These are phyloP conservation scores for Tetraneura akinire DNA, from an alignment of 1,140 invertebrate species.

Conservation along the genomic window DNA sequence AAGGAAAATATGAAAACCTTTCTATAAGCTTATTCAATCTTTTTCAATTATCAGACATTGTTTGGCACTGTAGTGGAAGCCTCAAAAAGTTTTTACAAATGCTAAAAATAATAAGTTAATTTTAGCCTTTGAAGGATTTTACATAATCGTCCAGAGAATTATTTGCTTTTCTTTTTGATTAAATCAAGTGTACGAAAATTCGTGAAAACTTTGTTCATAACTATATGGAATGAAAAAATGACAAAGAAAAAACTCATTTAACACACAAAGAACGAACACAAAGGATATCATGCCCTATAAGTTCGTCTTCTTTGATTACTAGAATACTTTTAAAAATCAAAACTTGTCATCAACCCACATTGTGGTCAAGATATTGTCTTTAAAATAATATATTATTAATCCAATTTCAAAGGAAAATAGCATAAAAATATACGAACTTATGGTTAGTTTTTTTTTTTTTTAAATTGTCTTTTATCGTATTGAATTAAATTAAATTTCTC, in stretches of 20 bases:
- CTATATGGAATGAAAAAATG: not conserved
- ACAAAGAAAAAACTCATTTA: constrained; percentile 36
- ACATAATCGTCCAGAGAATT: constrained; percentile 26
- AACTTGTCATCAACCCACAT: not conserved
- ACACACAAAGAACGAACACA: constrained; percentile 2
- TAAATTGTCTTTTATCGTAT: not conserved
- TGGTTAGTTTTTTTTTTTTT: not conserved
- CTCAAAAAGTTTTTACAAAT: constrained; percentile 29
- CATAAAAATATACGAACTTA: not conserved
- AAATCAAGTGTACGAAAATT: constrained; percentile 35
- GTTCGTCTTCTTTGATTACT: constrained; percentile 42
- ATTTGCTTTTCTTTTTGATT: constrained; percentile 42
- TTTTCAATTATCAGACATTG: constrained; percentile 42
- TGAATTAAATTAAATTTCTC: not conserved
- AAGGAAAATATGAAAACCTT: not conserved
- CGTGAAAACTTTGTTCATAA: constrained; percentile 33
- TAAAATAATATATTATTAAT: not conserved
- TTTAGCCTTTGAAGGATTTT: constrained; percentile 39
- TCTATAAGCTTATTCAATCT: not conserved
- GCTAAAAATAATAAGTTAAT: constrained; percentile 43
- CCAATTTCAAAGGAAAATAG: not conserved
- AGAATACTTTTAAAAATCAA: constrained; percentile 35
- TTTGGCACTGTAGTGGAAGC: not conserved
- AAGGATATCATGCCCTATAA: constrained; percentile 39
- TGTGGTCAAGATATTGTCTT: constrained; percentile 22